These are phyloP conservation scores for Microtus richardsoni DNA, from an alignment of 2,113 vertebrate genomes.

Conservation along the genomic window DNA sequence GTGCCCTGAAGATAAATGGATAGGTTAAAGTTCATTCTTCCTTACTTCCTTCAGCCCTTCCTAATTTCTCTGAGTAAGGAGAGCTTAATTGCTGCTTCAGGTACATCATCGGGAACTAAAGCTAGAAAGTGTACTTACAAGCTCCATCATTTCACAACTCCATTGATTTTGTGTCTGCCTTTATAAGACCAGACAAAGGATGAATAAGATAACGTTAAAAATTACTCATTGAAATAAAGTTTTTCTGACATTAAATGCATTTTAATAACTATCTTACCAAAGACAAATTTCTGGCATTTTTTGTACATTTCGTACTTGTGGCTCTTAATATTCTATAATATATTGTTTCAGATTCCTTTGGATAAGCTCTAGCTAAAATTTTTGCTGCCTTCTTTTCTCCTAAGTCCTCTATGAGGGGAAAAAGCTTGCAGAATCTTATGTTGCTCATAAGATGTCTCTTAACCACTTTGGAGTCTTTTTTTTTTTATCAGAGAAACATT, in stretches of 20 bases:
- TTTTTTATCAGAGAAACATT: constrained; percentile 23
- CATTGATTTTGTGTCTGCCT: background rate
- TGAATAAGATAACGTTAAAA: background rate
- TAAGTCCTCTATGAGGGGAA: background rate
- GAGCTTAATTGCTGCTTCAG: background rate
- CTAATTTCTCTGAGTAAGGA: background rate
- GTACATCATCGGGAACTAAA: background rate
- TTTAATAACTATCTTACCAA: constrained; percentile 43
- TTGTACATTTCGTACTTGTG: constrained; percentile 1
- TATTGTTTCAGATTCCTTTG: constrained; percentile 34
- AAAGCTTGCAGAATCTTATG: background rate
- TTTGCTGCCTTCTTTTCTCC: constrained; percentile 8
- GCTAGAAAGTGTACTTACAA: background rate
- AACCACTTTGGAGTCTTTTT: background rate
- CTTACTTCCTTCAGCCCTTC: background rate
- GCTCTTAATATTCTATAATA: background rate
- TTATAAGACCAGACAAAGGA: constrained; percentile 9
- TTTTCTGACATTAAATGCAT: constrained; percentile 27
- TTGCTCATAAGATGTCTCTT: constrained; percentile 17
- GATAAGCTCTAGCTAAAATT: constrained; percentile 35
- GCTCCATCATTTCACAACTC: background rate
- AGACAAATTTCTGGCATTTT: constrained; percentile 25
- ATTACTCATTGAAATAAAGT: background rate
- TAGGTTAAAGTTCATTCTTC: background rate
- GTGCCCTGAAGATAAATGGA: background rate